Conservation (phyloP, 2,113 vertebrate species). For the Gulo gulo region DNA sequence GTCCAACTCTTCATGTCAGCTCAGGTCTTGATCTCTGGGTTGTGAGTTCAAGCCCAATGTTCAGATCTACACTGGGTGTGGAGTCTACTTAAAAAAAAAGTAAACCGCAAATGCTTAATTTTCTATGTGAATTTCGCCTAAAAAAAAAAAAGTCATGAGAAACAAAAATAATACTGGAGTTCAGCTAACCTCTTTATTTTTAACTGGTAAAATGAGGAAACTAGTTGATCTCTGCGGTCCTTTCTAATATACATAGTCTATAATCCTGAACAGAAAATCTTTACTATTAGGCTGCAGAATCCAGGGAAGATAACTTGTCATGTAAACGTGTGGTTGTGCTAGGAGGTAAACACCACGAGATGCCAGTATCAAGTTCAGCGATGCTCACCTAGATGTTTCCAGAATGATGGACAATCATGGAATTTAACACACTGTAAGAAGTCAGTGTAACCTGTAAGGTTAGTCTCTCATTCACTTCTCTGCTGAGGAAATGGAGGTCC, state of each 20-base stretch:
- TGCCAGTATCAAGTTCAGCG: not conserved
- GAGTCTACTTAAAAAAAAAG: not conserved
- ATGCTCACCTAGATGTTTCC: not conserved
- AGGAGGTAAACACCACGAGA: not conserved
- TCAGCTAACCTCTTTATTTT: slow-evolving; percentile 13
- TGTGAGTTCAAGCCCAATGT: not conserved
- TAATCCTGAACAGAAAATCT: not conserved
- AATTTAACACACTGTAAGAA: not conserved
- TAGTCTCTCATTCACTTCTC: not conserved
- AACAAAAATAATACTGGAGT: not conserved
- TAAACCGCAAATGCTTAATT: not conserved
- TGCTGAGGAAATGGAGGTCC: not conserved
- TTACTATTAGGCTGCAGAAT: not conserved
- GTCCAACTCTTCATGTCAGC: not conserved
- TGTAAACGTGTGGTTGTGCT: not conserved
- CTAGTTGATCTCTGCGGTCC: not conserved
- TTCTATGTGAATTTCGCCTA: not conserved
- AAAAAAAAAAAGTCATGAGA: not conserved
- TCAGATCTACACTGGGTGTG: not conserved
- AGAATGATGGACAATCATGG: not conserved
- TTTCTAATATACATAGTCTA: not conserved
- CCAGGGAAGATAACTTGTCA: not conserved
- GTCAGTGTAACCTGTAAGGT: no score
- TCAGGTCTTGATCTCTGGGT: not conserved
- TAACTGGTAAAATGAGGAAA: not conserved